These are phyloP conservation scores for Myotis vivesi DNA, from an alignment of 2,797 vertebrate genomes.

Conservation along the genomic window DNA sequence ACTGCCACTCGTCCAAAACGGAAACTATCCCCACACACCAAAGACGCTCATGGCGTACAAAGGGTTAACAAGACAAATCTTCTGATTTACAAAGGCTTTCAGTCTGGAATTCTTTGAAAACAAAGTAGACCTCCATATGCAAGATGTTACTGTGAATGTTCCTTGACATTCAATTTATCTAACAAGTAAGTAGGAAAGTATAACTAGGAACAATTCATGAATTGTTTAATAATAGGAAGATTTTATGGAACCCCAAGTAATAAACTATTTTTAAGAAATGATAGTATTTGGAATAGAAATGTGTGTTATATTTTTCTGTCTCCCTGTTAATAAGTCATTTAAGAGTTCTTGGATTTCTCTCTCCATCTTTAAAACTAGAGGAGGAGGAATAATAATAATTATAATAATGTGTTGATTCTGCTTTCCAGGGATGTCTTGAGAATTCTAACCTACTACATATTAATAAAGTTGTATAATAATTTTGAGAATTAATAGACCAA, in stretches of 20 bases:
- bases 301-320: neutral
- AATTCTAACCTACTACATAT: neutral
- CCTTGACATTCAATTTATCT: slow-evolving; percentile 13
- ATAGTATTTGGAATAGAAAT: slow-evolving; percentile 39
- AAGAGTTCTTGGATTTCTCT: neutral
- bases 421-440: neutral
- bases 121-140: neutral
- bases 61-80: neutral
- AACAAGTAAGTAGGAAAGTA: slow-evolving; percentile 17
- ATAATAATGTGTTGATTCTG: neutral
- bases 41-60: too few relatives aligned
- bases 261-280: slow-evolving; percentile 39
- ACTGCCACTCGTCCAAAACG: too few relatives aligned
- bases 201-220: neutral
- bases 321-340: neutral
- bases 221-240: neutral
- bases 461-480: neutral
- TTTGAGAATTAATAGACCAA: neutral
- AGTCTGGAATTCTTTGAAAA: slow-evolving; percentile 38
- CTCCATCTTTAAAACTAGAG: slow-evolving; percentile 28
- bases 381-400: neutral
- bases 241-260: neutral
- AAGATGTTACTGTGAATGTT: neutral
- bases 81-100: slow-evolving; percentile 33
- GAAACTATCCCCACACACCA: too few relatives aligned